Percentiles rank a stretch among this genome's conserved stretches.
Evolutionary conservation across 2,888 invertebrate species (phyloP).

Genomic region (Apamea sordens): DNA sequence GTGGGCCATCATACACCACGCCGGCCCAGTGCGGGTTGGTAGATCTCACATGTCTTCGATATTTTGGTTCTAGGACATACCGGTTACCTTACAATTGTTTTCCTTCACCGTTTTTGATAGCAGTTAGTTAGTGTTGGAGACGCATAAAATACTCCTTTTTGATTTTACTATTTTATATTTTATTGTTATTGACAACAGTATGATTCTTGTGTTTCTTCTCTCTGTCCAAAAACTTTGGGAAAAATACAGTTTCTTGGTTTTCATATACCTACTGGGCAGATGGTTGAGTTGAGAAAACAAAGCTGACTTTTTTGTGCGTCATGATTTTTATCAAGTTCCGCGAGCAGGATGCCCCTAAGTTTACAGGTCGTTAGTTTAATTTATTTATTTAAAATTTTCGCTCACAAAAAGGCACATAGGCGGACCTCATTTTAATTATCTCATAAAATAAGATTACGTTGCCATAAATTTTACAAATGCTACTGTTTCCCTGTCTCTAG

Average conservation of each 20-base stretch:
- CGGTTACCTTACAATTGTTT: too few species aligned
- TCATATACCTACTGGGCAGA: background rate
- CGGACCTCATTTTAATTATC: background rate
- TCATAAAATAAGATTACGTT: conserved; percentile 5
- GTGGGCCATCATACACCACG: too few species aligned
- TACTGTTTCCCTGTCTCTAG: conserved; percentile 35
- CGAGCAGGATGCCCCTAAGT: background rate
- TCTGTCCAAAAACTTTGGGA: background rate
- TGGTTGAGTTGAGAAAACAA: background rate
- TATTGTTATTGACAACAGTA: background rate
- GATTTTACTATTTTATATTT: background rate
- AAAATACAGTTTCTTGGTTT: background rate
- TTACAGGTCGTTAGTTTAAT: conserved; percentile 4
- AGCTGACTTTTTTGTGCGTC: background rate
- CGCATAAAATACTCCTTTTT: background rate
- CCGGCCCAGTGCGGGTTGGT: too few species aligned
- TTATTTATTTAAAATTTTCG: background rate
- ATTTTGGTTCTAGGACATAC: background rate
- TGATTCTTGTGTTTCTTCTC: background rate
- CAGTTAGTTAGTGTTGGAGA: background rate
- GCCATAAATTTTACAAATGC: conserved; percentile 17
- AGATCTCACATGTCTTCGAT: too few species aligned
- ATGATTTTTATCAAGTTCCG: background rate
- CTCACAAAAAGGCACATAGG: background rate
- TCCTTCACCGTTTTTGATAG: too few species aligned